These are phyloP conservation scores for Solea solea DNA, from an alignment of 2,113 vertebrate species.

Conservation along the genomic window DNA sequence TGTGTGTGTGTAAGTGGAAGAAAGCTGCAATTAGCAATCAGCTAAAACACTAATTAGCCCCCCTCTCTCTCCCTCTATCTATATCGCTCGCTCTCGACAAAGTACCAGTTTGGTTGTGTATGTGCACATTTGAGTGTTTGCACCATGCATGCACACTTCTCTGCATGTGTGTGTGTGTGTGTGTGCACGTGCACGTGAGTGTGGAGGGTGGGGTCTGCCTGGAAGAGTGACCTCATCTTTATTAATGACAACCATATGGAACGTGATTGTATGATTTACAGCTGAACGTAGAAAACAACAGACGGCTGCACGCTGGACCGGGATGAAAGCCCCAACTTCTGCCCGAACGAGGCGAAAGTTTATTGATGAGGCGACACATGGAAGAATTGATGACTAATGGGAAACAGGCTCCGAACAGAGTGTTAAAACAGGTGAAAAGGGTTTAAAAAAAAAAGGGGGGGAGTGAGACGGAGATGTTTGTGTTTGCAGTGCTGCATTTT, in stretches of 20 bases:
- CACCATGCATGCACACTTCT: background rate
- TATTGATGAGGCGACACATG: slow-evolving; percentile 40
- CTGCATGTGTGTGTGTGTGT: background rate
- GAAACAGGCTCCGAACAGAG: background rate
- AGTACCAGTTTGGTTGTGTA: background rate
- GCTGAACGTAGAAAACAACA: slow-evolving; percentile 34
- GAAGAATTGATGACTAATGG: slow-evolving; percentile 22
- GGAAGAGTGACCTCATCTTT: slow-evolving; percentile 71
- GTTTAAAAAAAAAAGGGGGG: too few species aligned
- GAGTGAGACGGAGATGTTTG: too few species aligned
- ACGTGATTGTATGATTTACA: slow-evolving; percentile 58
- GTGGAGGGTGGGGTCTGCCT: slow-evolving; percentile 50
- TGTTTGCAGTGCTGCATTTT: too few species aligned
- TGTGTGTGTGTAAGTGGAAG: slow-evolving; percentile 51
- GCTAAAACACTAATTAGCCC: slow-evolving; percentile 80
- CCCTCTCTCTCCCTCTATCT: slow-evolving; percentile 30
- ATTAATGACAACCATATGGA: slow-evolving; percentile 75
- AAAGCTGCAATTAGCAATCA: slow-evolving; percentile 78
- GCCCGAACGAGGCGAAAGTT: slow-evolving; percentile 15
- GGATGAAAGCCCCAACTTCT: slow-evolving; percentile 44
- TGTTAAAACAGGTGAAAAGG: background rate
- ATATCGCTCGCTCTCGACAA: slow-evolving; percentile 24
- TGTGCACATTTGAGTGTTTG: background rate
- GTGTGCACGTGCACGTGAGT: slow-evolving; percentile 10
- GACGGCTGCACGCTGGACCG: slow-evolving; percentile 38